Base-by-base conservation (phyloP, 2,113 vertebrate species). In the Caretta caretta region DNA sequence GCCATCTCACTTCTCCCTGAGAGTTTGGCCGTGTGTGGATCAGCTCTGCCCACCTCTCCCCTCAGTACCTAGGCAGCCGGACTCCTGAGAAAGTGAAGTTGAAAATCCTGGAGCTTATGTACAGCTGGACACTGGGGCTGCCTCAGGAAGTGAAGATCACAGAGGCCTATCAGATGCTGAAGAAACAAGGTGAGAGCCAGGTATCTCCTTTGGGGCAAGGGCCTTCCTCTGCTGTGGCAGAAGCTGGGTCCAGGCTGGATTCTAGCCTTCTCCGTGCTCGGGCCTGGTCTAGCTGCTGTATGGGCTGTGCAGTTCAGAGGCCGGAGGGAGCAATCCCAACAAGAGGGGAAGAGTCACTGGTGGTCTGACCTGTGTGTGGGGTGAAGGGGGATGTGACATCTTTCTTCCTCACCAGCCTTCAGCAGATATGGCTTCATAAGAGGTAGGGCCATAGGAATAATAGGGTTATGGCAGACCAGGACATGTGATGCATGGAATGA, bases 91-190 rank as follows among this genome's bases (percentile, higher is more conserved):
- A 99, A 53, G 99, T 99, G 91, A 99, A 99, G 98, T 99, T 98
- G 86, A 99, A 99, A 96, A 99, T 99, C 94, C 89, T 99, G 95
- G 99, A 99, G 98, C 98, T 99, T 76, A 98, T 99, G 95, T 99
- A 99, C 97, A 99, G 99, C 97, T 99, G 99, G 99, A 99, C 99
- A 0, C 78, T 99, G 14, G 98, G 98, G 48, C 97, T 99, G 87
- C 99, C 99, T 5, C 98, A 99, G 10, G 99, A 99, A 94, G 98
- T 98, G 93, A 99, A 99, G 98, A 99, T 99, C 25, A 96, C 98
- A 1, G 99, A 99, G 59, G 99, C 99, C 51, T 99, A 99, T 98
- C 99, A 99, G 97, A 99, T 99, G 99, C 98, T 99, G 80, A 99
- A 99, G 97, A 99, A 99, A 94, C 99, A 99, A 97, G 99, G 99